Base-by-base conservation (phyloP, 1,140 invertebrate genomes). In the Drosophila kurseongensis region DNA sequence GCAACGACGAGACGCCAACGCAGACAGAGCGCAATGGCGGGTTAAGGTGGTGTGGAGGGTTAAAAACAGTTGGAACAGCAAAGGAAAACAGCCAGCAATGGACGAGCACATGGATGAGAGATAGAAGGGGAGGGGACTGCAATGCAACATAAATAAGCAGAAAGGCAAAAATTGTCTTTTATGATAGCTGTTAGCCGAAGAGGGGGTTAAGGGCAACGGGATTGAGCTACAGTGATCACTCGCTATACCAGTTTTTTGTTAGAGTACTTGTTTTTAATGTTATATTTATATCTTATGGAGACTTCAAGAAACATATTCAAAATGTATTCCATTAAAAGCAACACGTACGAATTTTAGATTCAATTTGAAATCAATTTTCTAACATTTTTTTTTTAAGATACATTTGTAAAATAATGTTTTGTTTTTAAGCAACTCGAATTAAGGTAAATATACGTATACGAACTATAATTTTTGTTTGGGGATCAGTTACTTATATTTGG, bases 141-240 rank as follows among this genome's bases (percentile, higher is more conserved):
- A 81, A 63, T 78, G 82, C 83, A 74, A 82, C 82, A 88, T 88
- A 88, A 86, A 86, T 82, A 88, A 82, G 82, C 82, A 78, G 57
- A 77, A 66, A 75, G 77, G 62, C 82, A 86, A 86, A 86, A 86
- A 88, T 76, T 88, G 83, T 88, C 82, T 86, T 86, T 86, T 79
- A 88, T 82, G 75, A 83, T 79, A 71, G 68, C 66, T 58, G 63
- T 68, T 69, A 48, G 51, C 29, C n/a, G 42, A 5, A 14, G 62
- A 23, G 65, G 38, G 52, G 38, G 14, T 18, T 73, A 12, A 8
- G 13, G 27, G 51, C 52, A 42, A 36, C 41, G 18, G 12, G n/a
- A 41, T 16, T 2, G 8, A 40, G 35, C 6, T 38, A 75, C 51
- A 75, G 72, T 57, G 59, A 18, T 32, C 6, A 54, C 32, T 68